Evolutionary conservation across 2,888 invertebrate species (phyloP).

Genomic region (Macaria liturata): DNA sequence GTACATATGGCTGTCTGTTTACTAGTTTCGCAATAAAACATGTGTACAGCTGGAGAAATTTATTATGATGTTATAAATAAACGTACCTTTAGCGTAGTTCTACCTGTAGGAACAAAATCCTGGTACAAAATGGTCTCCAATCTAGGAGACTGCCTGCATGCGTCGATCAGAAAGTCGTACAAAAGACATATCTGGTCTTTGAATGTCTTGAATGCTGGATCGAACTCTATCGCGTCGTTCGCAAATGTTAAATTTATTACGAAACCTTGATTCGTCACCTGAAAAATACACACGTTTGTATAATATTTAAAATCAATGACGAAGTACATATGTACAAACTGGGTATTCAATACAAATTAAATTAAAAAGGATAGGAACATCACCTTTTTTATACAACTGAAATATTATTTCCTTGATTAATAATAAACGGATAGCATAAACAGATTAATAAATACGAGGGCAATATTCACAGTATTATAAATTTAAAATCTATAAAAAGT

Average conservation of each 20-base stretch:
- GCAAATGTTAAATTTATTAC: slow-evolving; percentile 83
- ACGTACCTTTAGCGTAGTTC: slow-evolving; percentile 54
- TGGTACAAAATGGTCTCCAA: slow-evolving; percentile 91
- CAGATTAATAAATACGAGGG: not conserved
- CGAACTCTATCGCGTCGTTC: slow-evolving; percentile 86
- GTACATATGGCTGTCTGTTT: too few relatives aligned
- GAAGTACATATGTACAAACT: too few relatives aligned
- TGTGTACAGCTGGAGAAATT: too few relatives aligned
- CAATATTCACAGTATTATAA: not conserved
- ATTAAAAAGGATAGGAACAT: too few relatives aligned
- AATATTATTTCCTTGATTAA: too few relatives aligned
- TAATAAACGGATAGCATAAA: too few relatives aligned
- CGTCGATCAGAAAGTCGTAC: slow-evolving; percentile 89
- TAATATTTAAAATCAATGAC: too few relatives aligned
- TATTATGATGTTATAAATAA: not conserved
- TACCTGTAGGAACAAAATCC: slow-evolving; percentile 72
- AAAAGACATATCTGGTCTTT: slow-evolving; percentile 86
- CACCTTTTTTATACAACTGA: too few relatives aligned
- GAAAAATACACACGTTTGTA: not conserved
- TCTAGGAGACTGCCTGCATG: slow-evolving; percentile 88
- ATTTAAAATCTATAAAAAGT: not conserved
- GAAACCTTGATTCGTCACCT: slow-evolving; percentile 89
- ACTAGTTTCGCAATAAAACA: too few relatives aligned
- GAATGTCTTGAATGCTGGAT: slow-evolving; percentile 90
- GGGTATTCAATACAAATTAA: too few relatives aligned